phyloP scores from a whole-genome alignment of 2,797 vertebrate genomes.

The Cynopterus sphinx region DNA sequence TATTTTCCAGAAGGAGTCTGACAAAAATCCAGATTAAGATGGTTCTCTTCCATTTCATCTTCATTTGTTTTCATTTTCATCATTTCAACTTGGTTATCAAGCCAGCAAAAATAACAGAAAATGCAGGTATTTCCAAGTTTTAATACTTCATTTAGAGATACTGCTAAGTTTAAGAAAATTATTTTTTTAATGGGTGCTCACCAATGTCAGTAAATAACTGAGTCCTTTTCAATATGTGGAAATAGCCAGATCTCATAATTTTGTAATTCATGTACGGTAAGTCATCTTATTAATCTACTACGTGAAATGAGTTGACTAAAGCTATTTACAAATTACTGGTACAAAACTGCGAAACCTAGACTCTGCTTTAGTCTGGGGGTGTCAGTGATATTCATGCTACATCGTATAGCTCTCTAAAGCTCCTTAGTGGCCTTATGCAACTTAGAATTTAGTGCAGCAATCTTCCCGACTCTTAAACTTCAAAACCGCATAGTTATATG shows the following conservation, averaged over 20 bases:
- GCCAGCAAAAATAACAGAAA: constrained; percentile 67
- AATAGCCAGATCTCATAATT: constrained; percentile 86
- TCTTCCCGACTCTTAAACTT: constrained; percentile 99
- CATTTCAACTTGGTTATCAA: constrained; percentile 58
- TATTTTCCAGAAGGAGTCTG: constrained; percentile 28
- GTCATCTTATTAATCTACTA: constrained; percentile 85
- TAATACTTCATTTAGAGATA: constrained; percentile 79
- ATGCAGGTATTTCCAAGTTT: constrained; percentile 69
- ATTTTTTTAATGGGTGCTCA: constrained; percentile 76
- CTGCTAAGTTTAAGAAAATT: constrained; percentile 64
- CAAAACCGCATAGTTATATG: constrained; percentile 99
- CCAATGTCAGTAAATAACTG: constrained; percentile 80
- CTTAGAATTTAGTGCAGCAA: constrained; percentile 99
- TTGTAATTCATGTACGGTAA: constrained; percentile 84
- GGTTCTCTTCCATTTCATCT: constrained; percentile 52
- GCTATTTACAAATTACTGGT: constrained; percentile 95
- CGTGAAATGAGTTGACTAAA: constrained; percentile 89
- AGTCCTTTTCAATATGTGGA: constrained; percentile 81
- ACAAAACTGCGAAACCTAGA: constrained; percentile 90
- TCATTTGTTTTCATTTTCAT: constrained; percentile 54
- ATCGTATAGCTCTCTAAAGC: constrained; percentile 84
- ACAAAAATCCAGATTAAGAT: constrained; percentile 21
- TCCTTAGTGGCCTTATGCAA: constrained; percentile 87
- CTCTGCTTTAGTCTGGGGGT: constrained; percentile 89
- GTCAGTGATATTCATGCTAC: constrained; percentile 94